These are phyloP conservation scores for Malthinus flaveolus DNA, from an alignment of 2,888 invertebrate species.

Conservation along the genomic window DNA sequence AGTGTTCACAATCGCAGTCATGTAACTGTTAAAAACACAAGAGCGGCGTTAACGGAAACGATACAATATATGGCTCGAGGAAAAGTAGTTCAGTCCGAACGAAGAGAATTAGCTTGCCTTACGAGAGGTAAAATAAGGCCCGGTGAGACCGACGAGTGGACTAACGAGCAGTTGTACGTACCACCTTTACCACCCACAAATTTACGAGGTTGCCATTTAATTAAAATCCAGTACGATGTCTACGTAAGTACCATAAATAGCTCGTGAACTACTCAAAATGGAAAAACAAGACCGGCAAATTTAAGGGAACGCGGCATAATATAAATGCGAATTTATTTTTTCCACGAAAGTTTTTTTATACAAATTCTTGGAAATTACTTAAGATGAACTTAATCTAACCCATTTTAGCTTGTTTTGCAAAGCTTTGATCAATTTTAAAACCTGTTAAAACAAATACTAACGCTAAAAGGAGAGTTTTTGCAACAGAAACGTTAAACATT, in stretches of 20 bases:
- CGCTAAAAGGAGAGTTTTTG: too few relatives aligned
- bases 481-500: too few relatives aligned
- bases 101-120: conserved; percentile 79
- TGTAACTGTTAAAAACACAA: conserved; percentile 81
- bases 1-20: conserved; percentile 83
- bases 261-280: too few relatives aligned
- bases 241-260: conserved; percentile 86
- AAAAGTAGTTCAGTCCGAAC: conserved; percentile 85
- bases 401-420: too few relatives aligned
- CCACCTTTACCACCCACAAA: conserved; percentile 94
- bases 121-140: conserved; percentile 80
- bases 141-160: conserved; percentile 82
- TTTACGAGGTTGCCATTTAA: conserved; percentile 90
- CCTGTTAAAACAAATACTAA: too few relatives aligned
- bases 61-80: conserved; percentile 87
- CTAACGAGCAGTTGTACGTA: conserved; percentile 85
- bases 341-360: too few relatives aligned
- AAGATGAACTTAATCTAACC: too few relatives aligned
- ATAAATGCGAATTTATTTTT: too few relatives aligned
- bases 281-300: too few relatives aligned
- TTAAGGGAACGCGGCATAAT: too few relatives aligned
- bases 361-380: too few relatives aligned
- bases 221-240: conserved; percentile 90
- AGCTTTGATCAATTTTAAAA: too few relatives aligned
- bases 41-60: conserved; percentile 85